Evolutionary conservation across 2,113 vertebrate species (phyloP), one percentile per base, ranked within the genome.

Genomic region (Dasyprocta punctata): DNA sequence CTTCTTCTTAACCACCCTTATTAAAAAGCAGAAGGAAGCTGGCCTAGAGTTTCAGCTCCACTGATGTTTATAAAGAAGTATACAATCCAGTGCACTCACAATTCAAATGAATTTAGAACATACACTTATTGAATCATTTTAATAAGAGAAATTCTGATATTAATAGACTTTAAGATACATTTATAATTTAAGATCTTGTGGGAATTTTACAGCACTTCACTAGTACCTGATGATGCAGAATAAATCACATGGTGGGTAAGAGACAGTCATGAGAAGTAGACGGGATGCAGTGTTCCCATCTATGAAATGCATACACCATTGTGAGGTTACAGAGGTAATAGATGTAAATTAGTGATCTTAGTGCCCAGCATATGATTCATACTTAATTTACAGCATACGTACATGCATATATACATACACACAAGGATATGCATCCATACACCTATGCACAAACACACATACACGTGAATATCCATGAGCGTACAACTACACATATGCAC

Each of bases 11-110:
- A 78, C 92, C 73, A 44, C 44, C 19, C 7, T n/a, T 4, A 22
- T 49, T 80, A 22, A 80, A 97, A 97, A 97, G 96, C 95, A 96
- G 97, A 98, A 98, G 97, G 86, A 97, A 97, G 83, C 41, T 2
- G 28, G 75, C 1, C 30, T 20, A 0, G 30, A 2, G 24, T 82
- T 86, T 92, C 93, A 61, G 93, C 81, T 56, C n/a, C 60, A 30
- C 87, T 11, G 80, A 33, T 5, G 41, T 44, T 36, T 7, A 28
- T 73, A 3, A 41, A 69, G 52, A 60, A 41, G 67, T 14, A 2
- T 2, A 19, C 6, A 60, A 11, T 19, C 0, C 16, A 0, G 47
- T 1, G 22, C 0, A 22, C 9, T 36, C 11, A 0, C 7, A 49
- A 9, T 5, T 17, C 56, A 24, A 13, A 11, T 26, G 33, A 38